phyloP scores from a whole-genome alignment of 92 coral and sea anemone species.

The Ricordea florida region DNA sequence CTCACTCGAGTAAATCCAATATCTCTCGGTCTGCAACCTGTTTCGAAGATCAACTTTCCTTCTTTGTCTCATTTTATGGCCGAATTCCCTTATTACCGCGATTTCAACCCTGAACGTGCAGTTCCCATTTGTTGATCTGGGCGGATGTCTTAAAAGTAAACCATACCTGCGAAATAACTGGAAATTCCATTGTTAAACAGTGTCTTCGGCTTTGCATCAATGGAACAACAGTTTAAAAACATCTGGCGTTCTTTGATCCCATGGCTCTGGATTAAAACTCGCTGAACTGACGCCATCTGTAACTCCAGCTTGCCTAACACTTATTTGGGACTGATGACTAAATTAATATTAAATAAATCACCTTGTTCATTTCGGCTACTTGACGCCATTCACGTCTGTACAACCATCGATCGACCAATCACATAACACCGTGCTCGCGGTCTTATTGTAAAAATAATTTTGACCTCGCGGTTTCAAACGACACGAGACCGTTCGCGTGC shows the following conservation, averaged over 20 bases:
- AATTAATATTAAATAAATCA: constrained; percentile 68
- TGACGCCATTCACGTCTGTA: constrained; percentile 77
- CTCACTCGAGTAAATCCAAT: too few relatives aligned
- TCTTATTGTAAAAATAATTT: not conserved
- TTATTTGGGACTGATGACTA: constrained; percentile 84
- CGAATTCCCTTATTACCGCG: too few relatives aligned
- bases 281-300: constrained; percentile 67
- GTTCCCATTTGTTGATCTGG: not conserved
- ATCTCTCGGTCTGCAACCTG: too few relatives aligned
- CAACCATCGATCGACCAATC: constrained; percentile 62
- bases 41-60: too few relatives aligned
- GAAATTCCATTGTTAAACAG: constrained; percentile 14
- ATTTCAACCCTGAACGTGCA: not conserved
- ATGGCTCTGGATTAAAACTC: not conserved
- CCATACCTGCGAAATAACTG: constrained; percentile 8
- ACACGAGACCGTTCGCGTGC: too few relatives aligned
- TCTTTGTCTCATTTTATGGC: too few relatives aligned
- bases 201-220: not conserved
- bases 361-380: constrained; percentile 79
- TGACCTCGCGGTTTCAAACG: not conserved
- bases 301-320: constrained; percentile 7
- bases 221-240: not conserved
- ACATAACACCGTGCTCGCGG: not conserved
- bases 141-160: not conserved
- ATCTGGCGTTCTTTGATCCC: not conserved